Evolutionary conservation across 2,888 invertebrate species (phyloP).

Genomic region (Saturnia pavonia): DNA sequence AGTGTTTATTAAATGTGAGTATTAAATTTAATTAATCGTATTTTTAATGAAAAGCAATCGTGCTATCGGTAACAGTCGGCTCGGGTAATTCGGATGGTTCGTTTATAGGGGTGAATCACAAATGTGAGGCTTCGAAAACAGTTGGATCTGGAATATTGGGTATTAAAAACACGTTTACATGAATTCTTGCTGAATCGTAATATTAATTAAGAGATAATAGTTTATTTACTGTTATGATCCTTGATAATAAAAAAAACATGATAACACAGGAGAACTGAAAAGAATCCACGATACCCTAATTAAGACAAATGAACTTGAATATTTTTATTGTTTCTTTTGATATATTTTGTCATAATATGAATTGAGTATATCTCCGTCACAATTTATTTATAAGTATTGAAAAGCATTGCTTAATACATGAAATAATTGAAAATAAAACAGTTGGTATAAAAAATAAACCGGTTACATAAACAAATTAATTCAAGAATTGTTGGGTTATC

Average conservation of each 20-base stretch:
- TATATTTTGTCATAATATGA: no score
- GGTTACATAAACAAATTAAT: slow-evolving; percentile 3
- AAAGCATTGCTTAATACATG: background rate
- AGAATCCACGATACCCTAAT: background rate
- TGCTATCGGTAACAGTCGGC: slow-evolving; percentile 27
- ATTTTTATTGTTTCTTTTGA: background rate
- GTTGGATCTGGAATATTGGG: slow-evolving; percentile 22
- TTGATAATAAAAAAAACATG: background rate
- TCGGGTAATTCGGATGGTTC: slow-evolving; percentile 35
- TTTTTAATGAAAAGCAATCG: slow-evolving; percentile 33
- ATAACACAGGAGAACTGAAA: background rate
- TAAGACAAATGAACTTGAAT: background rate
- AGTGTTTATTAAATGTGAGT: no score
- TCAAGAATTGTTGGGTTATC: slow-evolving; percentile 8
- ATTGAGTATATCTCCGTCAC: no score
- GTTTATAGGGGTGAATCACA: slow-evolving; percentile 33
- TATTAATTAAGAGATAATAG: background rate
- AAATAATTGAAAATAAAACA: background rate
- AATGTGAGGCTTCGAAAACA: slow-evolving; percentile 22
- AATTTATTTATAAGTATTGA: background rate
- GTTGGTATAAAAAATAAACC: background rate
- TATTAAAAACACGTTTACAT: slow-evolving; percentile 30
- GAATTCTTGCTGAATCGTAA: background rate
- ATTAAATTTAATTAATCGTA: slow-evolving; percentile 25
- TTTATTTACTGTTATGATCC: no score